Evolutionary conservation across 2,113 vertebrate genomes (phyloP).

Genomic region (Ochotona princeps): DNA sequence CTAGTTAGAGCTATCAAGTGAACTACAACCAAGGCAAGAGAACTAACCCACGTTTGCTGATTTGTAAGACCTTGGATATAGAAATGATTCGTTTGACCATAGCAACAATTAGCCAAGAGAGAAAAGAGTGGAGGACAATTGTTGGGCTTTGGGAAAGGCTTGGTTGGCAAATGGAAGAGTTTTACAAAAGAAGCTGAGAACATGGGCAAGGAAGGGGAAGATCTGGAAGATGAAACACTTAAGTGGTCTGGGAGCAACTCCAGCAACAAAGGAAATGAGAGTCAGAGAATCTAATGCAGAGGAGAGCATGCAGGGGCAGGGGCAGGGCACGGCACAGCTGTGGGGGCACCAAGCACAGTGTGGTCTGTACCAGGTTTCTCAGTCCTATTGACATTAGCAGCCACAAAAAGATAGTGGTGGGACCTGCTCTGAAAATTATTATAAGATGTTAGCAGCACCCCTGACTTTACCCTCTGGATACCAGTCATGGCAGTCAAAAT

Average conservation of each 20-base stretch:
- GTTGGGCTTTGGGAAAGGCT: background rate
- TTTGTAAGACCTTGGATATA: background rate
- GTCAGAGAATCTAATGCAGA: background rate
- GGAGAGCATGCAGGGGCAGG: background rate
- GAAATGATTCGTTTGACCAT: background rate
- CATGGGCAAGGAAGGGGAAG: background rate
- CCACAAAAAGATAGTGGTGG: background rate
- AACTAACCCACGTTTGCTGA: background rate
- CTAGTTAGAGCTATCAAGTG: background rate
- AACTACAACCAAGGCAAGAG: background rate
- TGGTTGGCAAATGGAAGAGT: background rate
- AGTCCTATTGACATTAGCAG: background rate
- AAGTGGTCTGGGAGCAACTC: background rate
- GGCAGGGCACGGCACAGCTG: no score
- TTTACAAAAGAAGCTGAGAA: constrained; percentile 9
- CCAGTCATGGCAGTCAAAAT: background rate
- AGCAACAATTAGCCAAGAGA: background rate
- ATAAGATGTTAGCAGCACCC: background rate
- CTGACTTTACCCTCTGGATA: background rate
- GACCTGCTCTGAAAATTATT: background rate
- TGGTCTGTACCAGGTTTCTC: background rate
- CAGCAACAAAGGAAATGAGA: background rate
- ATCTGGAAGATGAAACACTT: background rate
- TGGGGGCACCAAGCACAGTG: background rate
- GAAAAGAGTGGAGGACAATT: background rate